phyloP scores from a whole-genome alignment of 2,113 vertebrate species.

The Rhagologus leucostigma region DNA sequence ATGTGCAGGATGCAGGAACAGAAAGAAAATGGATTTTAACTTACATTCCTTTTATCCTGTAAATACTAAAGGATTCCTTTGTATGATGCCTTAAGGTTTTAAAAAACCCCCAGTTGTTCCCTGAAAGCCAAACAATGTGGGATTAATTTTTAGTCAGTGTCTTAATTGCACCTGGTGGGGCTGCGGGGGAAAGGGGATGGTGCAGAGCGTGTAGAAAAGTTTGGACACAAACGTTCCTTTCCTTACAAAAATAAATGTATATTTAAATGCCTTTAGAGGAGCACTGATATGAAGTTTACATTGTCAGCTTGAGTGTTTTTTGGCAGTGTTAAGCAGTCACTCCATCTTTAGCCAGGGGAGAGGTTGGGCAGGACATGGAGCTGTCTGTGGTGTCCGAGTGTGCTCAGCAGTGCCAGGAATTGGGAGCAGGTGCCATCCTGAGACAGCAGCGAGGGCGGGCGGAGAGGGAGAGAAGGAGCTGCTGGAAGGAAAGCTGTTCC shows the following conservation, averaged over 20 bases:
- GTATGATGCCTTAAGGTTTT: not conserved
- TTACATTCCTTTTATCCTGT: not conserved
- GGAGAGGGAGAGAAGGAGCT: not conserved
- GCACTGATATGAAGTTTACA: not conserved
- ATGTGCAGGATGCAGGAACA: not conserved
- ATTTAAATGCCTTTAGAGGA: not conserved
- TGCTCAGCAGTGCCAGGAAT: not conserved
- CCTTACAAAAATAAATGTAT: not conserved
- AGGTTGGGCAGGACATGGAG: not conserved
- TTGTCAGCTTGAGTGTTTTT: not conserved
- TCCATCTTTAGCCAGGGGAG: not conserved
- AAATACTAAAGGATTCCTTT: not conserved
- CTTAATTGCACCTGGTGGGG: not conserved
- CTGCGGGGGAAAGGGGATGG: not conserved
- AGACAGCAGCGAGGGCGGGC: accelerated
- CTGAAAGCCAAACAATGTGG: not conserved
- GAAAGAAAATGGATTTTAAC: not conserved
- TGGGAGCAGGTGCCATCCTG: not conserved
- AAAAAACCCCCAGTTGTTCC: not conserved
- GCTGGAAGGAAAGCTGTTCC: not conserved
- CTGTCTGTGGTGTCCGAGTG: not conserved
- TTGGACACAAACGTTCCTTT: not conserved
- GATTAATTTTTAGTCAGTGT: not conserved
- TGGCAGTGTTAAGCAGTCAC: not conserved
- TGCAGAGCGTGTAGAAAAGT: not conserved